These are phyloP conservation scores for Loxodonta africana DNA, from an alignment of 2,113 vertebrate genomes.

Conservation along the genomic window DNA sequence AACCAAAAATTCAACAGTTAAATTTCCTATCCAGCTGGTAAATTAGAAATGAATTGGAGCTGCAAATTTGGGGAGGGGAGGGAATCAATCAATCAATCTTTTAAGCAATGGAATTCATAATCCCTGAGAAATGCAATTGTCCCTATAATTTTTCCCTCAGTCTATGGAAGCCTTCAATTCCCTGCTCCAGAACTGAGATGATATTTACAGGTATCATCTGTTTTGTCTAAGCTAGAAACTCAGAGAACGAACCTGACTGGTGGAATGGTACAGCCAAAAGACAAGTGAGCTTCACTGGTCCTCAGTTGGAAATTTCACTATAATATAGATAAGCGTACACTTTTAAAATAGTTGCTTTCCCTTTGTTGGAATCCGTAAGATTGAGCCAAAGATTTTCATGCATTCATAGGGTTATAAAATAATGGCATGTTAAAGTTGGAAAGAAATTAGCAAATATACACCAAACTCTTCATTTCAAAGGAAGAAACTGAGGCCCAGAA, in stretches of 20 bases:
- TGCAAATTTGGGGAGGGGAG: background rate
- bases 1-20: background rate
- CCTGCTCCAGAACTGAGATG: background rate
- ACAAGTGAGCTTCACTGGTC: background rate
- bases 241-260: background rate
- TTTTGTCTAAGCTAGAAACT: background rate
- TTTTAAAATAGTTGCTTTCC: background rate
- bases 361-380: background rate
- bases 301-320: background rate
- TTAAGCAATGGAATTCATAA: conserved; percentile 29
- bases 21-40: background rate
- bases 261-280: background rate
- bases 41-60: background rate
- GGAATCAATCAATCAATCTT: background rate
- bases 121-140: background rate
- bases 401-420: background rate
- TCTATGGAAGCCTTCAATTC: background rate
- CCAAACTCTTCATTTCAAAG: conserved; percentile 4
- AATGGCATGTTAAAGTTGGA: background rate
- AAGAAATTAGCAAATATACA: background rate
- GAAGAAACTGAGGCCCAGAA: background rate
- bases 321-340: background rate
- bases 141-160: background rate
- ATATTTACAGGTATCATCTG: background rate
- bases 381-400: background rate